phyloP scores from a whole-genome alignment of 2,888 invertebrate species.

The Anaspis maculata region DNA sequence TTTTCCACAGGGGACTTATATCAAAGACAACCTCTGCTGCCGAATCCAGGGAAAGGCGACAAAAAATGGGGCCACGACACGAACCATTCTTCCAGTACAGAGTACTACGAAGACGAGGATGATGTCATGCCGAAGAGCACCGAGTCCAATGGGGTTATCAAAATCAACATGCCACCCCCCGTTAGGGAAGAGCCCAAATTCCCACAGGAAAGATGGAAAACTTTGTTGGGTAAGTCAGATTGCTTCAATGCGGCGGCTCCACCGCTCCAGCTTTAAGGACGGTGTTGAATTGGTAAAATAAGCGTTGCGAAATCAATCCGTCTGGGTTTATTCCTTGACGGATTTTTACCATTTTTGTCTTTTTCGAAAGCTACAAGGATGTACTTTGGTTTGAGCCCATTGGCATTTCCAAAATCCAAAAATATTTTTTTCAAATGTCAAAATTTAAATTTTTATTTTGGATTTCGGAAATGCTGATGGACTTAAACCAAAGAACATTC shows the following conservation, averaged over 20 bases:
- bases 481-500: too few relatives aligned
- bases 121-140: constrained; percentile 38
- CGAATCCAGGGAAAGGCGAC: constrained; percentile 43
- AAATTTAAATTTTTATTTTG: too few relatives aligned
- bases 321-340: too few relatives aligned
- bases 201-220: constrained; percentile 81
- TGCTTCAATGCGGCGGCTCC: constrained; percentile 2
- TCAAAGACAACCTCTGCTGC: constrained; percentile 52
- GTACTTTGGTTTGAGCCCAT: too few relatives aligned
- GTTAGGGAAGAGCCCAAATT: constrained; percentile 67
- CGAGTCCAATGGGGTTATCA: constrained; percentile 47
- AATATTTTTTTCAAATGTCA: too few relatives aligned
- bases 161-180: constrained; percentile 58
- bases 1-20: constrained; percentile 44
- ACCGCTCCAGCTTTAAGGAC: too few relatives aligned
- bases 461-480: too few relatives aligned
- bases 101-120: constrained; percentile 44
- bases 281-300: too few relatives aligned
- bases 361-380: too few relatives aligned
- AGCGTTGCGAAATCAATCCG: too few relatives aligned
- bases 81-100: constrained; percentile 30
- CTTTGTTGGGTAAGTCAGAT: constrained; percentile 42
- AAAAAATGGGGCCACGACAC: constrained; percentile 45
- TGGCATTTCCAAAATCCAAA: too few relatives aligned
- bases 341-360: too few relatives aligned